Evolutionary conservation across 2,888 invertebrate species (phyloP), one percentile per base, ranked within the genome.

Genomic region (Liodrosophila aerea): DNA sequence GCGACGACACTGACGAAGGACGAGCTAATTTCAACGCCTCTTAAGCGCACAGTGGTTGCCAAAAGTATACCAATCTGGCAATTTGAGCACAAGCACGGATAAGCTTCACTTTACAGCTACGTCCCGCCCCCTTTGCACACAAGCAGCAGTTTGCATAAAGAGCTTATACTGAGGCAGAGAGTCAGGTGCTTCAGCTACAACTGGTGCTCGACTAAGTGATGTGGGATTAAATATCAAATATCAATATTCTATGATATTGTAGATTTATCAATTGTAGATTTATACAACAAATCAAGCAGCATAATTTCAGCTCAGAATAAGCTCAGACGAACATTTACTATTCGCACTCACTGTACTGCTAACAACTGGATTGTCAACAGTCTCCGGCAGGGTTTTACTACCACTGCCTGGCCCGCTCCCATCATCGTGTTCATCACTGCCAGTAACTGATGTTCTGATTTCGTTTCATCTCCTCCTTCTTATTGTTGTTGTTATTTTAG

Each of bases 1-100:
- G 52, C 62, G 22, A 33, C 64, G 57, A 7, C 30, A 41, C 34
- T 34, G 77, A 61, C 45, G 63, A 49, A 46, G 60, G 51, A 31
- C 44, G 58, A 80, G 77, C 85, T 78, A 78, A 78, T 78, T 78
- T 78, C 74, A 73, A 73, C 77, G 86, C 85, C 85, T 84, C 69
- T 76, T 73, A 84, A 76, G 56, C 74, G 86, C 85, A 86, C 77
- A 76, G 85, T 78, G 86, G 85, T 71, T 57, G 45, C 54, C 44
- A 43, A 63, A 12, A 27, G 1, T 34, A 12, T 9, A 29, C 7
- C 33, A 44, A 47, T 29, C 15, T 39, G 16, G 3, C 15, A 3
- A 22, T 22, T 22, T 22, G 3, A 22, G 22, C 22, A 22, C 22
- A 22, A 22, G 22, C 5, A 2, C 22, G 36, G 1, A 36, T 36